phyloP scores from a whole-genome alignment of 2,797 vertebrate species.

The Cheirogaleus major region DNA sequence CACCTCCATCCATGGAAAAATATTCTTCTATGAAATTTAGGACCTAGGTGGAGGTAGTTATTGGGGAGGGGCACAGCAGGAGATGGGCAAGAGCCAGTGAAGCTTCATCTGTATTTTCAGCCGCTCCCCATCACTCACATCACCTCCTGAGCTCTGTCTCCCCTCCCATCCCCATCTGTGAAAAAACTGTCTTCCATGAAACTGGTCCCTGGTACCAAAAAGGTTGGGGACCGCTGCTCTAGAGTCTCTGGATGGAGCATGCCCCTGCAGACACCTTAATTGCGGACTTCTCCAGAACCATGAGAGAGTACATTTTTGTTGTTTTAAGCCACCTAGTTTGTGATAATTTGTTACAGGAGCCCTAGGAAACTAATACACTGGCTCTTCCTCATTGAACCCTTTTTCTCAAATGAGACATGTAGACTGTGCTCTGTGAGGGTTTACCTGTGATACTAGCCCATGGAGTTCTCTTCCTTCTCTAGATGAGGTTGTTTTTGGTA shows the following conservation, averaged over 20 bases:
- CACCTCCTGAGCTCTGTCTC: too few species aligned
- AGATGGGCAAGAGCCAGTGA: too few species aligned
- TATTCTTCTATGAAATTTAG: too few species aligned
- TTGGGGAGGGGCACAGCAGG: too few species aligned
- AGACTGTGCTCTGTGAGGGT: not conserved
- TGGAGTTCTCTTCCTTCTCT: not conserved
- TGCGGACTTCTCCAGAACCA: not conserved
- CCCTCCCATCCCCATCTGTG: too few species aligned
- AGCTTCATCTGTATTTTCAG: too few species aligned
- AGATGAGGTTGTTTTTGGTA: not conserved
- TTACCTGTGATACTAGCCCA: not conserved
- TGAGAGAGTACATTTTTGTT: not conserved
- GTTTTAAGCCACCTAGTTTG: not conserved
- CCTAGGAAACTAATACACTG: not conserved
- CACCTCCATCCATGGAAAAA: too few species aligned
- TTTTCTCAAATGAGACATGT: not conserved
- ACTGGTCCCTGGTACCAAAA: too few species aligned
- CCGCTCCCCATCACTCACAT: too few species aligned
- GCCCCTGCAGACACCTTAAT: not conserved
- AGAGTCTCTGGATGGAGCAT: not conserved
- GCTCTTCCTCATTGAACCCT: not conserved
- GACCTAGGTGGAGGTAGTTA: too few species aligned
- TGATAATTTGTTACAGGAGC: not conserved
- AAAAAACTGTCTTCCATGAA: too few species aligned
- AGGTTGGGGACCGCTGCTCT: too few species aligned